phyloP scores from a whole-genome alignment of 1,140 invertebrate species.

The Drosophila simulans region DNA sequence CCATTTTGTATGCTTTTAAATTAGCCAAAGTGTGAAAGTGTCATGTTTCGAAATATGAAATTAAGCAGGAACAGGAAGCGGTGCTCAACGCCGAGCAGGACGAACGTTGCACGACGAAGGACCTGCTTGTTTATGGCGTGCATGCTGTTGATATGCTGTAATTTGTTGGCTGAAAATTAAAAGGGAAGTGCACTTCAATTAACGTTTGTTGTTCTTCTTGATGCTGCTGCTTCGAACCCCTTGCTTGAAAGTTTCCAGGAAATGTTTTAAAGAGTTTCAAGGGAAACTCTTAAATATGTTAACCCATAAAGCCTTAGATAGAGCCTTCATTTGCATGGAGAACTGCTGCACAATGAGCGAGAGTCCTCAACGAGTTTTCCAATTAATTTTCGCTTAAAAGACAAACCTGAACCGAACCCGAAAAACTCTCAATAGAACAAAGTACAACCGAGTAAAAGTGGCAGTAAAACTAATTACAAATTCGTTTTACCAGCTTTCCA shows the following conservation, averaged over 20 bases:
- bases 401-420: conserved; percentile 32
- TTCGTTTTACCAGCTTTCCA: conserved; percentile 79
- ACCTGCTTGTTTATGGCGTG: conserved; percentile 25
- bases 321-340: conserved; percentile 20
- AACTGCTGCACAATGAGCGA: conserved; percentile 39
- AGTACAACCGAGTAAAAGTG: conserved; percentile 56
- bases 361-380: conserved; percentile 68
- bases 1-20: conserved; percentile 80
- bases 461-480: conserved; percentile 84
- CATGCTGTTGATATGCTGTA: conserved; percentile 55
- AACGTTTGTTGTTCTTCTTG: conserved; percentile 31
- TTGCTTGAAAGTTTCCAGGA: neutral
- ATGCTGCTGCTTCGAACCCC: neutral
- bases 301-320: neutral
- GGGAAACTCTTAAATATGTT: neutral
- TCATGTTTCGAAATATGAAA: conserved; percentile 81
- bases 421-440: conserved; percentile 49
- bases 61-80: conserved; percentile 51
- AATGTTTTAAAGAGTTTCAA: conserved; percentile 2
- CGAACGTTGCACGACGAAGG: conserved; percentile 8
- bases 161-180: conserved; percentile 72
- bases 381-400: conserved; percentile 73
- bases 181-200: conserved; percentile 80
- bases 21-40: conserved; percentile 81
- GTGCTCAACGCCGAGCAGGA: conserved; percentile 3